Percentiles rank a stretch among this genome's conserved stretches.
phyloP scores from a whole-genome alignment of 2,113 vertebrate species.

The Bubo blakistoni region DNA sequence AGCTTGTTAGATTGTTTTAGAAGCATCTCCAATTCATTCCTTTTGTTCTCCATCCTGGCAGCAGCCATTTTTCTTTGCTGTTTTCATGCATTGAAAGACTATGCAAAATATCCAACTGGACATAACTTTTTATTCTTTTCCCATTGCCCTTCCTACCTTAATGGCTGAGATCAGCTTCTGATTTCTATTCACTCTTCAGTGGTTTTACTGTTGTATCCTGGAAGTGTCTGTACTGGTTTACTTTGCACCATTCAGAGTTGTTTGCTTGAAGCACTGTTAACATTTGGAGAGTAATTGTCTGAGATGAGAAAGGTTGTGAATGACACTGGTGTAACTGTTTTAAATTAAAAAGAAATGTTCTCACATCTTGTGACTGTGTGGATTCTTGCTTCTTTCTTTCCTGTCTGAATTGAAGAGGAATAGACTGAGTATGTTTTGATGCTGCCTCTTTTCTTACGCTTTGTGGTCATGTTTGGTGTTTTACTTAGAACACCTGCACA shows the following conservation, averaged over 20 bases:
- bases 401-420: not conserved
- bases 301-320: conserved; percentile 67
- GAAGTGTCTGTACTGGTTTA: conserved; percentile 56
- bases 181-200: not conserved
- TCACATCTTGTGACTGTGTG: conserved; percentile 51
- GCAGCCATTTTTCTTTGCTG: not conserved
- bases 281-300: conserved; percentile 63
- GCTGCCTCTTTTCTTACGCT: not conserved
- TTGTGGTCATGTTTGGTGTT: not conserved
- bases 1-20: not conserved
- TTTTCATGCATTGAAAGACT: conserved; percentile 4
- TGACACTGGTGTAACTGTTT: conserved; percentile 72
- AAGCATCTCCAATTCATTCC: conserved; percentile 2
- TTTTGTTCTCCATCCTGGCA: conserved; percentile 1
- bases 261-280: conserved; percentile 61
- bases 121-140: not conserved
- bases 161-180: not conserved
- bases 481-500: not conserved
- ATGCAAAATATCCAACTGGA: conserved; percentile 17
- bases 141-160: not conserved
- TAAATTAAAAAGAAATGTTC: conserved; percentile 80
- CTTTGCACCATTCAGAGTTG: conserved; percentile 64
- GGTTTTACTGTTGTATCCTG: conserved; percentile 44
- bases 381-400: conserved; percentile 29
- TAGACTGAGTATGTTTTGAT: not conserved